Evolutionary conservation across 2,888 invertebrate species (phyloP).

Genomic region (Cryptosula pallasiana): DNA sequence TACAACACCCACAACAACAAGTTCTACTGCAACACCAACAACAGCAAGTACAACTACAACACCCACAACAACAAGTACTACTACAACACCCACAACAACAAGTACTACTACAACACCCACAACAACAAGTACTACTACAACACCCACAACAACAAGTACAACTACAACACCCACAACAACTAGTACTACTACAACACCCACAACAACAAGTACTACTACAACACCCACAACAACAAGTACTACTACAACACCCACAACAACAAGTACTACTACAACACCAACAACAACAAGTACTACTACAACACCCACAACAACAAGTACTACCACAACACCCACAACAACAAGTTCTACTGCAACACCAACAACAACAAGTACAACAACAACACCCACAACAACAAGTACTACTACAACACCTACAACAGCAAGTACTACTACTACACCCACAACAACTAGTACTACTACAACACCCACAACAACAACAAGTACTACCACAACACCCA

Average conservation of each 20-base stretch:
- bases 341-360: background rate
- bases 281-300: background rate
- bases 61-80: background rate
- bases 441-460: background rate
- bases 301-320: background rate
- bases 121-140: background rate
- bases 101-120: background rate
- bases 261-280: background rate
- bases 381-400: background rate
- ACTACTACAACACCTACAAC: background rate
- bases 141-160: background rate
- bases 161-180: background rate
- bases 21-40: background rate
- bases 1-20: background rate
- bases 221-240: background rate
- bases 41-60: background rate
- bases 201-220: background rate
- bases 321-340: background rate
- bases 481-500: background rate
- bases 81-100: background rate
- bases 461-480: background rate
- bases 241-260: background rate
- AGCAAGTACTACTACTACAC: background rate
- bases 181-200: background rate
- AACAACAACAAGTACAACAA: background rate